Base-by-base conservation (phyloP, 2,797 vertebrate species). In the Anolis apletophallus region DNA sequence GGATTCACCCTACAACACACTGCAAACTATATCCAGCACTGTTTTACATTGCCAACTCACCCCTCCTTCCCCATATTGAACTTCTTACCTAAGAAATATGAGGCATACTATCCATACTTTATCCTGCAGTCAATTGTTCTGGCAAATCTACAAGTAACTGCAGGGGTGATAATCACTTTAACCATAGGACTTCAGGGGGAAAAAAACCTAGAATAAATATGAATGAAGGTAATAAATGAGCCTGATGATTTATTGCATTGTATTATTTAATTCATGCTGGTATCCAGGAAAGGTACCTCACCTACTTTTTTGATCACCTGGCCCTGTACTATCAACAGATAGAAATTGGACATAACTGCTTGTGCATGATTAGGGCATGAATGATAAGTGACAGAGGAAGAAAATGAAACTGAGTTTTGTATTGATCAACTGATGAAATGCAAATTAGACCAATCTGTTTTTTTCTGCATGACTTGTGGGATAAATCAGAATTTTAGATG, bases 381-480 rank as follows among this genome's bases (percentile, higher is more conserved):
- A 85, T 69, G 50, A 77, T 77, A 85, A 79, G 23, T 85, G 75
- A 85, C 46, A 80, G 23, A 55, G 64, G 74, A 76, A 57, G 52
- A 68, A 69, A 79, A 78, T 85, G 74, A 85, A 85, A 69, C 17
- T n/a, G 75, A 36, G 52, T 26, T 78, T 78, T 34, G 40, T 78
- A 57, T 57, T 78, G 81, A 85, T 79, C 84, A 85, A 74, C 79
- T 80, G 46, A 80, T 72, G 68, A 50, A 61, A 85, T 72, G 76
- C 76, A 80, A 80, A 85, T 72, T 59, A 80, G 29, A 72, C 29
- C 76, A 72, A 80, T 71, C 76, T 85, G 76, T 1, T 52, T 85
- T 46, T 85, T 80, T 80, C 68, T 34, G 54, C 76, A 72, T 79
- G 36, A 78, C 34, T 71, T 85, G 64, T 79, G 34, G 52, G 23